Conservation (phyloP, 2,113 vertebrate genomes). For the Plecturocebus donacophilus region DNA sequence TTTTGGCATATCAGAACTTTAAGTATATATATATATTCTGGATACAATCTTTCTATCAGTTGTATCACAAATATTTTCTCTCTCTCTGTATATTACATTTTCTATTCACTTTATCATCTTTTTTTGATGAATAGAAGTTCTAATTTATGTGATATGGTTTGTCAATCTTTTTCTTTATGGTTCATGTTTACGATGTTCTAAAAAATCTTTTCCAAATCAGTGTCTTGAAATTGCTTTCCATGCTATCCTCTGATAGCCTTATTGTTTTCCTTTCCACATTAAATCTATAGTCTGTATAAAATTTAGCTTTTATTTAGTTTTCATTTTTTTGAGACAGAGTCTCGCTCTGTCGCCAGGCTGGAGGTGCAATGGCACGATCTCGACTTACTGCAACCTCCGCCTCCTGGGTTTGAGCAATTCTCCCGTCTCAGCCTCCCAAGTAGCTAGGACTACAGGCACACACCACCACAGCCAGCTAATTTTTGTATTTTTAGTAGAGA, state of each 20-base stretch:
- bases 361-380: too few species aligned
- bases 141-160: not conserved
- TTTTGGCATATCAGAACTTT: not conserved
- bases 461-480: too few species aligned
- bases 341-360: too few species aligned
- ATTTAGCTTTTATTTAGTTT: too few species aligned
- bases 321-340: too few species aligned
- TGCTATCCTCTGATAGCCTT: not conserved
- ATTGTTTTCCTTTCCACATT: not conserved
- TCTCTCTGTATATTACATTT: not conserved
- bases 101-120: not conserved
- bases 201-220: not conserved
- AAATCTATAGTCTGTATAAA: not conserved
- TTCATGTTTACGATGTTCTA: not conserved
- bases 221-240: not conserved
- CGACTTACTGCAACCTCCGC: too few species aligned
- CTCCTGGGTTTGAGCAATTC: too few species aligned
- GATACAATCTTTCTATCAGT: not conserved
- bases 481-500: too few species aligned
- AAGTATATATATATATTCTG: not conserved
- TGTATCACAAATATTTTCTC: not conserved
- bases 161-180: not conserved
- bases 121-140: not conserved
- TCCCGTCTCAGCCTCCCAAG: too few species aligned
- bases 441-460: too few species aligned